Evolutionary conservation across 2,797 vertebrate species (phyloP).

Genomic region (Prunella strophiata): DNA sequence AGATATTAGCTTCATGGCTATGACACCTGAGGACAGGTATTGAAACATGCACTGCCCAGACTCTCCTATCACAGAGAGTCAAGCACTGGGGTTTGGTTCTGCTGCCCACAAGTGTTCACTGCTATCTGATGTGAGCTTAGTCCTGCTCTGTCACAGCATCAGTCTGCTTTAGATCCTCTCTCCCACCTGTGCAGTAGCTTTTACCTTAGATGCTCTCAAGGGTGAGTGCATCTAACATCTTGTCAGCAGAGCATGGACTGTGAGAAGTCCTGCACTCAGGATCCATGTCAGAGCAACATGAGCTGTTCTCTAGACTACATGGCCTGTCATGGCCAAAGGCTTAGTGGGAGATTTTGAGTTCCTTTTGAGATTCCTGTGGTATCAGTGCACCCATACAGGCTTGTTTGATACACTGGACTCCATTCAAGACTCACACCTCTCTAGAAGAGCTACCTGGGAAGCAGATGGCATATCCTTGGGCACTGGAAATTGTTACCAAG

Average conservation of each 20-base stretch:
- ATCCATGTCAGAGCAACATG: not conserved
- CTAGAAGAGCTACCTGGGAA: not conserved
- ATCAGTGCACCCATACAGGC: not conserved
- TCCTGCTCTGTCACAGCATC: not conserved
- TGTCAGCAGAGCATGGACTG: not conserved
- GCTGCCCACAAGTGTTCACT: not conserved
- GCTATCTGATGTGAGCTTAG: not conserved
- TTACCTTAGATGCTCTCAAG: not conserved
- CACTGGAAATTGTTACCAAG: not conserved
- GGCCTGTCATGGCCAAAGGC: not conserved
- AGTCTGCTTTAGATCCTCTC: not conserved
- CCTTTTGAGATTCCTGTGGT: not conserved
- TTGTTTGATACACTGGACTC: not conserved
- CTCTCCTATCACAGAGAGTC: not conserved
- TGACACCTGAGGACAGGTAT: not conserved
- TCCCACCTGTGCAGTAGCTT: not conserved
- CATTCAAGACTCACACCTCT: not conserved
- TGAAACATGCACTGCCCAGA: not conserved
- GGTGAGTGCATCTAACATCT: not conserved
- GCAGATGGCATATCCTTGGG: not conserved
- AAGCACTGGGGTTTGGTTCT: not conserved
- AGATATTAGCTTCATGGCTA: not conserved
- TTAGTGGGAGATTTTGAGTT: not conserved
- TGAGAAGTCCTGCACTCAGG: not conserved
- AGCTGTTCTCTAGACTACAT: not conserved